Evolutionary conservation across 2,888 invertebrate species (phyloP), one percentile per base, ranked within the genome.

Genomic region (Patella depressa): DNA sequence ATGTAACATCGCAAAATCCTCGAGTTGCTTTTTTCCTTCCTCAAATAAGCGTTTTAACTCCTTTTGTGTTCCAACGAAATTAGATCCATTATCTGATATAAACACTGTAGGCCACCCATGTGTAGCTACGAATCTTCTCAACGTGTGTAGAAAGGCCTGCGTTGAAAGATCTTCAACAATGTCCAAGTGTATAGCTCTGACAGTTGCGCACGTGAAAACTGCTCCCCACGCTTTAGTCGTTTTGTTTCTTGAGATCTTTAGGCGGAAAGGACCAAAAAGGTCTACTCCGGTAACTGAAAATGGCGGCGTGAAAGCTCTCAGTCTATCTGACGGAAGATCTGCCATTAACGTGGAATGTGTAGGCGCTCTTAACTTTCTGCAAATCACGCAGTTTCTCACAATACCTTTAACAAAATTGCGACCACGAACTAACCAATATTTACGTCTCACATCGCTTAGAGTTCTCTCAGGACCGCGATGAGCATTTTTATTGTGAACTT

Each of bases 141-240:
- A 57, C 3, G 79, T 75, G 2, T 72, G 73, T 3, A 78, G 79
- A 72, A 79, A 79, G 2, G 79, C 29, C 29, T 59, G 15, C 14
- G 79, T 78, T 15, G 75, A 75, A 17, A 77, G 24, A 19, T 53
- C 59, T 53, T 72, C 73, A 3, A 72, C 78, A 65, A 79, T 72
- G 29, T 79, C 78, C 53, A 79, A 53, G 72, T 78, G 79, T 7
- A 79, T 53, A 1, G 78, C 79, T 53, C 73, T 65, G 5, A 29
- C 70, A 2, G 55, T 55, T 19, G 73, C 75, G 29, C 79, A 79
- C 3, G 75, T 78, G 24, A 79, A 79, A 12, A 78, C 24, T 15
- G 73, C 75, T 19, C 75, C 76, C 75, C 73, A 78, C 19, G 78
- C 78, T n/a, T 76, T 75, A n/a, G 57, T 76, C 7, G 17, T 53